These are phyloP conservation scores for Zeus faber DNA, from an alignment of 2,113 vertebrate species.

Conservation along the genomic window DNA sequence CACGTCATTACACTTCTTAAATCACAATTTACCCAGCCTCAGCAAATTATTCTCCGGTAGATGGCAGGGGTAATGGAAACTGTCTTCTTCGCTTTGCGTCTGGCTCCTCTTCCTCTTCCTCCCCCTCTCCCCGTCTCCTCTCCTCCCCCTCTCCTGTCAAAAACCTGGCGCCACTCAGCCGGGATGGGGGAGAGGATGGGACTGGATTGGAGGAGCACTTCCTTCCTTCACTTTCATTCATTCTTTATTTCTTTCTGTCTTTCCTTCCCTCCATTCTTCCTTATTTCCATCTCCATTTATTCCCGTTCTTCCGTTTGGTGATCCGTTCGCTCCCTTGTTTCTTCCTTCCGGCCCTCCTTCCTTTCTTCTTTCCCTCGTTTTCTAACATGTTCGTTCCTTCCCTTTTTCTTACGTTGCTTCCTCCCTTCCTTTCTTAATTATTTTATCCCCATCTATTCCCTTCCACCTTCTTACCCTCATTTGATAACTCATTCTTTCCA, in stretches of 20 bases:
- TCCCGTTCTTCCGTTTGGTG: background rate
- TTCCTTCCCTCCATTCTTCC: background rate
- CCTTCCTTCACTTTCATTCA: background rate
- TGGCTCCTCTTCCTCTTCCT: constrained; percentile 58
- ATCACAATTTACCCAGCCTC: constrained; percentile 84
- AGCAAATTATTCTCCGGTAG: constrained; percentile 78
- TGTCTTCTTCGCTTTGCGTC: constrained; percentile 79
- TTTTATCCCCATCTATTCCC: background rate
- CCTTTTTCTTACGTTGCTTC: background rate
- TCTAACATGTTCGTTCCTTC: background rate
- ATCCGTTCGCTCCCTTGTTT: no score
- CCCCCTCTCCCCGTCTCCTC: constrained; percentile 56
- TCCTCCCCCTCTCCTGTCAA: constrained; percentile 51
- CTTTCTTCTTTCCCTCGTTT: background rate
- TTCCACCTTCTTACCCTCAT: no score
- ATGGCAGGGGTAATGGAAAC: constrained; percentile 80
- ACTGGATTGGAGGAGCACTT: background rate
- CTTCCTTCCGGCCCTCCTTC: background rate
- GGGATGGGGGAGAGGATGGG: constrained; percentile 21
- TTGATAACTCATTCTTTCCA: background rate
- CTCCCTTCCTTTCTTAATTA: background rate
- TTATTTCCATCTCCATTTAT: background rate
- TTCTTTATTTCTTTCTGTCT: background rate
- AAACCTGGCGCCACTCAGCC: constrained; percentile 51
- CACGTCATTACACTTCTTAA: constrained; percentile 85